phyloP scores from a whole-genome alignment of 2,113 vertebrate species.

The Xiphophorus maculatus region DNA sequence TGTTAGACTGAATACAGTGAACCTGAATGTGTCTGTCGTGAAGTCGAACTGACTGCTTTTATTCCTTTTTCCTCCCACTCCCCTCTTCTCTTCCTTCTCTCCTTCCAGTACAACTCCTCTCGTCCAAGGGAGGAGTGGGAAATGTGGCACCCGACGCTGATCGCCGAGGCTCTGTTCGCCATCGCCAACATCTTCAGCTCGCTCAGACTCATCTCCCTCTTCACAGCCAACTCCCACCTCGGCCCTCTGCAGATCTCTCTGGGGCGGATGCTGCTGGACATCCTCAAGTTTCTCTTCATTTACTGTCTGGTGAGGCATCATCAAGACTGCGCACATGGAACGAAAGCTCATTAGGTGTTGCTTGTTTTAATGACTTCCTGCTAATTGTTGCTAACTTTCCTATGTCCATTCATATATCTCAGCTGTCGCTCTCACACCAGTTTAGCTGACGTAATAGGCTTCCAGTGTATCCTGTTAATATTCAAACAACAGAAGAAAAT shows the following conservation, averaged over 20 bases:
- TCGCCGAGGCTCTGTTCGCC: slow-evolving; percentile 95
- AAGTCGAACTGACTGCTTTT: background rate
- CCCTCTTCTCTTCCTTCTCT: slow-evolving; percentile 9
- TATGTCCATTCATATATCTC: background rate
- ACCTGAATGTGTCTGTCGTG: no score
- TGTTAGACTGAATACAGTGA: no score
- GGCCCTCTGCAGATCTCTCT: slow-evolving; percentile 95
- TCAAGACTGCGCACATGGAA: background rate
- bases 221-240: slow-evolving; percentile 96
- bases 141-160: slow-evolving; percentile 97
- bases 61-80: background rate
- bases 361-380: background rate
- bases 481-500: background rate
- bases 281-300: slow-evolving; percentile 98
- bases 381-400: background rate
- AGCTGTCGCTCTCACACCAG: background rate
- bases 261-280: slow-evolving; percentile 96
- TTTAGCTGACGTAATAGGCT: background rate
- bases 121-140: slow-evolving; percentile 96
- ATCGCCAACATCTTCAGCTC: slow-evolving; percentile 98
- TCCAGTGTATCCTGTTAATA: background rate
- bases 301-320: slow-evolving; percentile 79
- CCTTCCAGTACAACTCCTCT: slow-evolving; percentile 91
- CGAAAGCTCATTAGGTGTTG: background rate
- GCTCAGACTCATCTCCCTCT: slow-evolving; percentile 93